phyloP scores from a whole-genome alignment of 2,113 vertebrate genomes.

The Harpagus bidentatus region DNA sequence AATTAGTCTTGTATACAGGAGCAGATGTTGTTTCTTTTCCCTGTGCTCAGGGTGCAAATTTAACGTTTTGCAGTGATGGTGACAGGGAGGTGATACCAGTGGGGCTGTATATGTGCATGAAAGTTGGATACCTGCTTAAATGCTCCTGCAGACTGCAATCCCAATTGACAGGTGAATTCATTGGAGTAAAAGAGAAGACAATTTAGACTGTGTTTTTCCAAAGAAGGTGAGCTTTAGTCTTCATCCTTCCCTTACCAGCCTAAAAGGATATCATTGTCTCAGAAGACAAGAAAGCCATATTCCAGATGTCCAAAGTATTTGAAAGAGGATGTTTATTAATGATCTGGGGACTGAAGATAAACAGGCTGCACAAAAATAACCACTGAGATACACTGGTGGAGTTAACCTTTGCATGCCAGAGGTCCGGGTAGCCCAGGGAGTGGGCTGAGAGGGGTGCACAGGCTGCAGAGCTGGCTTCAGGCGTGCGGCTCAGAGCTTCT shows the following conservation, averaged over 20 bases:
- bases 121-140: not conserved
- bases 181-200: not conserved
- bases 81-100: not conserved
- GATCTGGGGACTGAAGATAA: slow-evolving; percentile 47
- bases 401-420: slow-evolving; percentile 19
- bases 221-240: not conserved
- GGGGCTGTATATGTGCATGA: not conserved
- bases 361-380: slow-evolving; percentile 38
- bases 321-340: slow-evolving; percentile 56
- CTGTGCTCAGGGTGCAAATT: not conserved
- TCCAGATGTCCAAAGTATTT: slow-evolving; percentile 53
- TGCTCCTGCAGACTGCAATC: not conserved
- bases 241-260: not conserved
- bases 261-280: slow-evolving; percentile 21
- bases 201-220: not conserved
- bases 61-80: not conserved
- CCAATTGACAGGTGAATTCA: not conserved
- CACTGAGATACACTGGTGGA: not conserved
- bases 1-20: not conserved
- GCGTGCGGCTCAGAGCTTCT: not conserved
- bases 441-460: not conserved
- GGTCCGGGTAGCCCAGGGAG: not conserved
- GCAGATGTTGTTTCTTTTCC: not conserved
- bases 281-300: slow-evolving; percentile 37
- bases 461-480: not conserved